phyloP scores from a whole-genome alignment of 1,140 invertebrate genomes.

The Hypsibius dujardini region DNA sequence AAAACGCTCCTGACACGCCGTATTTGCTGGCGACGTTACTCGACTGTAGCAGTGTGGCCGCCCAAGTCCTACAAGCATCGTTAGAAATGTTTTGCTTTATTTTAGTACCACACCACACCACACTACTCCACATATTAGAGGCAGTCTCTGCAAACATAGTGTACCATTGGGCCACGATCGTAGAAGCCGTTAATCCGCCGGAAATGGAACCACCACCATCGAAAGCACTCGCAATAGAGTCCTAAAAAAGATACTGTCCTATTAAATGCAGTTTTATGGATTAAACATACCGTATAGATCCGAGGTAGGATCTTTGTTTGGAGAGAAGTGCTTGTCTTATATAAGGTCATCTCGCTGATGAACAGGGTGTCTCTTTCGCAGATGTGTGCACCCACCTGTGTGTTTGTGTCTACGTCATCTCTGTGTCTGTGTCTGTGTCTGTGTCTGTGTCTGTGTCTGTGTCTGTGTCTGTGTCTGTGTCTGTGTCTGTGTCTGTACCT shows the following conservation, averaged over 20 bases:
- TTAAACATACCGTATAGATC: too few relatives aligned
- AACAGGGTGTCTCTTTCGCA: too few relatives aligned
- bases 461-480: too few relatives aligned
- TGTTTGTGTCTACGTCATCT: too few relatives aligned
- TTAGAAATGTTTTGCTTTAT: conserved; percentile 16
- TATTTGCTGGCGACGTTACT: conserved; percentile 32
- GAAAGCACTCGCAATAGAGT: conserved; percentile 30
- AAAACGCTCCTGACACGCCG: conserved; percentile 34
- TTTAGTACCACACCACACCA: not conserved
- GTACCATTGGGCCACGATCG: conserved; percentile 35
- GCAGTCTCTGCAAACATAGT: not conserved
- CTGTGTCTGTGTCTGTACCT: too few relatives aligned
- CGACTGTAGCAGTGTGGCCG: conserved; percentile 35
- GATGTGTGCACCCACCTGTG: too few relatives aligned
- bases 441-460: too few relatives aligned
- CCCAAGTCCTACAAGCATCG: conserved; percentile 33
- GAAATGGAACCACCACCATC: conserved; percentile 35
- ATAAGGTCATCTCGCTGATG: too few relatives aligned
- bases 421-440: too few relatives aligned
- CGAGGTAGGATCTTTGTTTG: too few relatives aligned
- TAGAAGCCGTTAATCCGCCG: conserved; percentile 33
- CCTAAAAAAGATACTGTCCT: not conserved
- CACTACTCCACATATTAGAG: not conserved
- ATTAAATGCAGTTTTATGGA: not conserved
- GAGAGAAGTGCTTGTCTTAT: too few relatives aligned